These are phyloP conservation scores for Brachionus manjavacas DNA, from an alignment of 1,140 invertebrate species.

Conservation along the genomic window DNA sequence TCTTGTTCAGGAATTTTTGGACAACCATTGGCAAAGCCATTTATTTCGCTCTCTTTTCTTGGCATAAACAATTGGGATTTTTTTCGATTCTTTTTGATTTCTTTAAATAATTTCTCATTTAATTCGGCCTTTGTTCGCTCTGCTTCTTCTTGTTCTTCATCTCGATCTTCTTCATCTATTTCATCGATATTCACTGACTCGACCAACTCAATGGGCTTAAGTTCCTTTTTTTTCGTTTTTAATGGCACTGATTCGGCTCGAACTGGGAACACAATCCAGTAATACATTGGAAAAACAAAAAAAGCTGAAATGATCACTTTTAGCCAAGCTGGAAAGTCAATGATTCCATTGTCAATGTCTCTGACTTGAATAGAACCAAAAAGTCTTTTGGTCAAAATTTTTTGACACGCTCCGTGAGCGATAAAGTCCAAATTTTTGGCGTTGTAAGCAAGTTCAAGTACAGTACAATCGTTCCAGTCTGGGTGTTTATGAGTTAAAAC, in stretches of 20 bases:
- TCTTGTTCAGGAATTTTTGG: neutral
- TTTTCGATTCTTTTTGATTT: conserved; percentile 38
- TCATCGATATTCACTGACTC: neutral
- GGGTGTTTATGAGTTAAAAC: conserved; percentile 52
- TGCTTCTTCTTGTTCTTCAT: conserved; percentile 35
- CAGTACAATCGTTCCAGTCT: conserved; percentile 54
- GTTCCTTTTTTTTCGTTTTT: conserved; percentile 4
- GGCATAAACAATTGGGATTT: conserved; percentile 16
- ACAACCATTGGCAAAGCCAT: neutral
- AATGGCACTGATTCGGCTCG: neutral
- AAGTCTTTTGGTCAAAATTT: conserved; percentile 55
- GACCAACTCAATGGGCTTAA: neutral
- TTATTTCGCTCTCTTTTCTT: neutral
- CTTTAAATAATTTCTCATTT: conserved; percentile 35
- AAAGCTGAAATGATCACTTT: conserved; percentile 57
- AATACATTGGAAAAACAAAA: conserved; percentile 57
- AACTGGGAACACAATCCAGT: conserved; percentile 54
- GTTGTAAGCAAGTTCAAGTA: conserved; percentile 52
- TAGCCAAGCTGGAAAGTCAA: conserved; percentile 51
- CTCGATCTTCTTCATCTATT: conserved; percentile 10
- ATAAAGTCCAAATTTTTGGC: conserved; percentile 54
- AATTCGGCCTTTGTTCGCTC: conserved; percentile 35
- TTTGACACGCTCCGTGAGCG: conserved; percentile 59
- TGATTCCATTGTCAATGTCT: conserved; percentile 52
- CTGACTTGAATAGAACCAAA: conserved; percentile 54